phyloP scores from a whole-genome alignment of 2,113 vertebrate species.

The Sorex araneus region DNA sequence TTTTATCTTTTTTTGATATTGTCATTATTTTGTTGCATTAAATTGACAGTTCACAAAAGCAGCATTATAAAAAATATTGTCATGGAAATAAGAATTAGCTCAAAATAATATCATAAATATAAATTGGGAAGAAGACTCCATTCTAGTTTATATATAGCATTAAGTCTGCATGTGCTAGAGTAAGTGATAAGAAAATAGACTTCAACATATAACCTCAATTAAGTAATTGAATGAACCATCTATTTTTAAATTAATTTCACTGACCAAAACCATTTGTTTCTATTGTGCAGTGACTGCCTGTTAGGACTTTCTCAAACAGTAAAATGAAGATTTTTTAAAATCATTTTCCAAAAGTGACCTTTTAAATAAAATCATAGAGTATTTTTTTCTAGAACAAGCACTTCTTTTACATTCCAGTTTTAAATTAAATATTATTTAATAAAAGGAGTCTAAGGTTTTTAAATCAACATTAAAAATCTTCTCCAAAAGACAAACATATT shows the following conservation, averaged over 20 bases:
- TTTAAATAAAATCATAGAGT: conserved; percentile 25
- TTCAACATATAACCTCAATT: neutral
- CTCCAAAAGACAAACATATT: conserved; percentile 48
- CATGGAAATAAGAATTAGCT: conserved; percentile 51
- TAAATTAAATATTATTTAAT: conserved; percentile 47
- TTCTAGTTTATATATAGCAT: conserved; percentile 39
- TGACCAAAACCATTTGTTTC: neutral
- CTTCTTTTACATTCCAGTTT: conserved; percentile 24
- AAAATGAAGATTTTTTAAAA: neutral
- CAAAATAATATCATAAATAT: conserved; percentile 65
- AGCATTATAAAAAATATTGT: neutral
- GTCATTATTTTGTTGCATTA: neutral
- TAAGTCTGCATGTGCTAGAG: neutral
- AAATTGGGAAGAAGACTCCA: conserved; percentile 54
- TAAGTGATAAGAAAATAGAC: neutral
- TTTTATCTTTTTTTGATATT: neutral
- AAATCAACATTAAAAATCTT: conserved; percentile 7
- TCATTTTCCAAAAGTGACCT: conserved; percentile 30
- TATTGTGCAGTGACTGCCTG: neutral
- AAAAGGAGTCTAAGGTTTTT: conserved; percentile 21
- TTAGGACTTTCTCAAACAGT: conserved; percentile 1
- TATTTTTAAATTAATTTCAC: conserved; percentile 44
- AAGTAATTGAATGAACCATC: neutral
- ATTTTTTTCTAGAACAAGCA: neutral
- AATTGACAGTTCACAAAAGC: conserved; percentile 14